A percentile compares a stretch with the other conserved stretches of the same genome.
Conservation (phyloP, 1,140 invertebrate genomes). For the Drosophila eugracilis region DNA sequence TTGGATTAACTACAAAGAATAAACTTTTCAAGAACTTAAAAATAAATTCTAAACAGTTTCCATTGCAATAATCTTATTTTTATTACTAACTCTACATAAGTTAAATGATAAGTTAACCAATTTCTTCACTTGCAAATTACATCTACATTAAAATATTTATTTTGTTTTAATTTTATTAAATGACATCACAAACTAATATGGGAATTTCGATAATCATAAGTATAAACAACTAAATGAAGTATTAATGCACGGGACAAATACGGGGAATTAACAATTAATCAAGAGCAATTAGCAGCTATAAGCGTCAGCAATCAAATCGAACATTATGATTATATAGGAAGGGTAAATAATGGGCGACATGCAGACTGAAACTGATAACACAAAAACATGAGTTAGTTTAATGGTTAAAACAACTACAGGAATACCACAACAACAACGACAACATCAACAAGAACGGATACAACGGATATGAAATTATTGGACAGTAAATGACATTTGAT, state of each 20-base stretch:
- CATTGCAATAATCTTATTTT: conserved; percentile 1
- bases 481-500: conserved; percentile 8
- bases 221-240: conserved; percentile 19
- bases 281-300: conserved; percentile 28
- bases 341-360: conserved; percentile 28
- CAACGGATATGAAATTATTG: conserved; percentile 26
- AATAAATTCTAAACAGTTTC: conserved; percentile 23
- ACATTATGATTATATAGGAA: conserved; percentile 8
- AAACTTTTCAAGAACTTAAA: not conserved
- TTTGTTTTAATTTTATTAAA: conserved; percentile 14
- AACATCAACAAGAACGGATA: conserved; percentile 27
- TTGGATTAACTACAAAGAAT: not conserved
- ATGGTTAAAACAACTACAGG: conserved; percentile 38
- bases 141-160: conserved; percentile 1
- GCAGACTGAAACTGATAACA: conserved; percentile 48
- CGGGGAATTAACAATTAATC: conserved; percentile 40
- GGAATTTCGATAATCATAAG: conserved; percentile 28
- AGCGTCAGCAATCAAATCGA: conserved; percentile 24
- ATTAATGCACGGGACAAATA: conserved; percentile 21
- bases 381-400: conserved; percentile 34
- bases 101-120: conserved; percentile 16
- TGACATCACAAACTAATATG: conserved; percentile 29
- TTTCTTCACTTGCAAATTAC: conserved; percentile 15
- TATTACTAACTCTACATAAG: conserved; percentile 6
- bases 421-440: conserved; percentile 17